Base-by-base conservation (phyloP, 2,113 vertebrate species). In the Melanerpes aurifrons region DNA sequence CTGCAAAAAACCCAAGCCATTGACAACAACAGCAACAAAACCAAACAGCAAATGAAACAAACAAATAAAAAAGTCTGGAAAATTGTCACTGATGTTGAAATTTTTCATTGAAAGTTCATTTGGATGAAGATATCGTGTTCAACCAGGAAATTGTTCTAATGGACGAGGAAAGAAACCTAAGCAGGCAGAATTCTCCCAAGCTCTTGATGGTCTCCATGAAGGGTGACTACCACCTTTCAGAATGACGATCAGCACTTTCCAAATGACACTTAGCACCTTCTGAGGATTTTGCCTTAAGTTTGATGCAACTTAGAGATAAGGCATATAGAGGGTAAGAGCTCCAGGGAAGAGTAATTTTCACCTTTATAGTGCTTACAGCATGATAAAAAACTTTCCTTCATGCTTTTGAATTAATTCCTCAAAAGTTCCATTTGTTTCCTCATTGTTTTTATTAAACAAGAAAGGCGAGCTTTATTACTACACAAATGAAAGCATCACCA, bases 361-460 rank as follows among this genome's bases (percentile, higher is more conserved):
- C 96, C 94, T 96, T 83, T 96, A 78, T 86, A 83, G 93, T 97
- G 71, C 94, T 85, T 32, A 96, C 74, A 96, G 93, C 15, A 90
- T 98, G 96, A 98, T 98, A 97, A 97, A 98, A 97, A 89, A 62
- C 95, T 97, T 97, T 95, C 93, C 92, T 97, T 69, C 54, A 48
- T 98, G 97, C 96, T 48, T 53, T 96, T 77, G 96, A 98, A 98
- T 98, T 98, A 98, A 98, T 98, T 98, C 97, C 94, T 98, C 97
- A 97, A 97, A 98, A 98, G 97, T 98, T 98, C 98, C 97, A 98
- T 98, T 98, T 98, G 97, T 98, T 98, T 98, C 97, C 94, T 97
- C 97, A 97, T 98, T 98, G 98, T 98, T 98, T 98, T 98, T 98
- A 98, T 98, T 98, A 98, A 98, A 97, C 96, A 98, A 98, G 97